A percentile compares a stretch with the other conserved stretches of the same genome.
Evolutionary conservation across 2,113 vertebrate species (phyloP).

Genomic region (Micronycteris hirsuta): DNA sequence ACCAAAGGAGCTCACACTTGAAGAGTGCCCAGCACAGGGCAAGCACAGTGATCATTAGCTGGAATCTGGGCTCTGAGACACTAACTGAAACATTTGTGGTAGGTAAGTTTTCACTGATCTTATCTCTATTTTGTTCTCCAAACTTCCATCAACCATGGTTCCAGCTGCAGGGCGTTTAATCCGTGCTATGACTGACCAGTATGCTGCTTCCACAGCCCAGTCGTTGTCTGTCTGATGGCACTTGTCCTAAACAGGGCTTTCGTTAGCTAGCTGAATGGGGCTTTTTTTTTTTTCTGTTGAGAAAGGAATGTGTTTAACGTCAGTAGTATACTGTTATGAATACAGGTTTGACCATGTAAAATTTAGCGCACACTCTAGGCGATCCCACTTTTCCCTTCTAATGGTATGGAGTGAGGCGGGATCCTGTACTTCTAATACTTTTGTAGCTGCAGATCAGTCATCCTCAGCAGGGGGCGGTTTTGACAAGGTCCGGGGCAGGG

Average conservation of each 20-base stretch:
- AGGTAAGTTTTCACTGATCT: neutral
- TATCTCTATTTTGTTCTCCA: neutral
- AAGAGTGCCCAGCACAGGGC: too few relatives aligned
- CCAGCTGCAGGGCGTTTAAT: neutral
- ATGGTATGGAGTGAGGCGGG: neutral
- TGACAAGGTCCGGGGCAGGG: fast-evolving
- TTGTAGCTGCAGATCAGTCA: neutral
- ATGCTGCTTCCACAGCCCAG: neutral
- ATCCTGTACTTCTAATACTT: too few relatives aligned
- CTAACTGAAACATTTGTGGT: neutral
- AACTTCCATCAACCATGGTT: neutral
- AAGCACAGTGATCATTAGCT: neutral
- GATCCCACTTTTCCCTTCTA: neutral
- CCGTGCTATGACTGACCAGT: neutral
- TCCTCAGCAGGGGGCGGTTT: neutral
- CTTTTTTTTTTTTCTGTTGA: neutral
- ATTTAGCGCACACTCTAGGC: neutral
- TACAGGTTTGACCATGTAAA: neutral
- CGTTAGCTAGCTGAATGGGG: neutral
- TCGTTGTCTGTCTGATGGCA: neutral
- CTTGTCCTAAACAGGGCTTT: neutral
- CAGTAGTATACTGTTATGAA: neutral
- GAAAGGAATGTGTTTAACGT: neutral
- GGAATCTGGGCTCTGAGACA: neutral
- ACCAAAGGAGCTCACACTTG: too few relatives aligned